Base-by-base conservation (phyloP, 2,797 vertebrate species). In the Distichodus sexfasciatus region DNA sequence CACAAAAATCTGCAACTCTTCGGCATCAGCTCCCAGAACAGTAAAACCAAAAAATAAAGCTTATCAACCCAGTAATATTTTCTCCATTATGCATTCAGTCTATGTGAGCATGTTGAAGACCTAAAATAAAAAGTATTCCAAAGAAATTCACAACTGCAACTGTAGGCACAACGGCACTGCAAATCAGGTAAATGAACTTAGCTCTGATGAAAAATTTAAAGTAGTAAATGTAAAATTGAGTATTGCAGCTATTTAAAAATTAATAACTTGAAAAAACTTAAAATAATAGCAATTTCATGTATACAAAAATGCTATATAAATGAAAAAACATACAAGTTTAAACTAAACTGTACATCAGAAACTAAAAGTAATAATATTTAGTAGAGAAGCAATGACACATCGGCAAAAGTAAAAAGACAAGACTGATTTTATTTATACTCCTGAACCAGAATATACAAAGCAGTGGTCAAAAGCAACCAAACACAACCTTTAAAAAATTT, bases 381-480 rank as follows among this genome's bases (percentile, higher is more conserved):
- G 9, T 2, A 4, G 3, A 43, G 28, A 29, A 35, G 35, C 5
- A 41, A 53, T 23, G 14, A 68, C 3, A 24, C 41, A 8, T 44
- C 60, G 79, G 84, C 17, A 9, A n/a, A 79, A 84, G 85, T 91
- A 92, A 91, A 92, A 93, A 93, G 91, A 93, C 91, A 92, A 82
- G 80, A 89, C 89, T 90, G 91, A 89, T 92, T 92, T 92, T 79
- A 91, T 91, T 87, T 85, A 87, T 86, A 85, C 81, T 83, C 82
- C 81, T 85, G 77, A 87, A 90, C 91, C 92, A 93, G 92, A 94
- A 93, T 93, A 93, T 93, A 94, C 93, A 94, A 93, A 93, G 92
- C 92, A 92, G 89, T 92, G 90, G 90, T 91, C 88, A 88, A 86
- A 85, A 89, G 89, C 90, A 92, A 91, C 86, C 86, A 75, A 90